Conservation (phyloP, 1,140 invertebrate species). For the Trissolcus basalis region DNA sequence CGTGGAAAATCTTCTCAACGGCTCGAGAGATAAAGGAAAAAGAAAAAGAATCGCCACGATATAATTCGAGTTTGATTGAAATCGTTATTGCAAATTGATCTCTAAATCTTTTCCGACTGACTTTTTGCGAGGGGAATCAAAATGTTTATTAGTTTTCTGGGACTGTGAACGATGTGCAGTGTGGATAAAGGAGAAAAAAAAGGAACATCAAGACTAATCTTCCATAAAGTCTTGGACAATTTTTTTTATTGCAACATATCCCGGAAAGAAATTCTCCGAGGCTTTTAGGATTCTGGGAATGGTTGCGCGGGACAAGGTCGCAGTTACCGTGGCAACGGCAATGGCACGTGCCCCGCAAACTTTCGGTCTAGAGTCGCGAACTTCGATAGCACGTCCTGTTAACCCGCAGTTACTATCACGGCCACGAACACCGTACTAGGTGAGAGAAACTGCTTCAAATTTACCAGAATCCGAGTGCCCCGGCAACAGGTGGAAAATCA, state of each 20-base stretch:
- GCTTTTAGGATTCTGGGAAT: conserved; percentile 63
- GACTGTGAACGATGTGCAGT: too few species aligned
- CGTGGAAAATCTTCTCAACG: conserved; percentile 35
- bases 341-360: conserved; percentile 70
- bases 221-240: background rate
- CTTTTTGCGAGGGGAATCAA: too few species aligned
- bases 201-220: background rate
- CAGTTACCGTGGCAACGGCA: conserved; percentile 72
- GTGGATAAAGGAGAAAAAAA: background rate
- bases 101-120: too few species aligned
- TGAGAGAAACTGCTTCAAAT: conserved; percentile 31
- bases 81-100: too few species aligned
- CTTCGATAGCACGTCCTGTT: conserved; percentile 45
- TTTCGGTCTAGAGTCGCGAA: conserved; percentile 59
- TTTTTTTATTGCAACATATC: background rate
- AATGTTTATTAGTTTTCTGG: too few species aligned
- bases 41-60: background rate
- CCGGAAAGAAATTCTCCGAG: conserved; percentile 48
- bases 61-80: too few species aligned
- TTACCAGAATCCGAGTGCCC: too few species aligned
- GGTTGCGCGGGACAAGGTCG: conserved; percentile 76
- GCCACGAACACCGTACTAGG: conserved; percentile 46
- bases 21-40: conserved; percentile 6
- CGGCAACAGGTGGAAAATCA: conserved; percentile 25
- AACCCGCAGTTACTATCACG: conserved; percentile 57